Evolutionary conservation across 2,888 invertebrate genomes (phyloP), one percentile per base, ranked within the genome.

Genomic region (Ophion costatus): DNA sequence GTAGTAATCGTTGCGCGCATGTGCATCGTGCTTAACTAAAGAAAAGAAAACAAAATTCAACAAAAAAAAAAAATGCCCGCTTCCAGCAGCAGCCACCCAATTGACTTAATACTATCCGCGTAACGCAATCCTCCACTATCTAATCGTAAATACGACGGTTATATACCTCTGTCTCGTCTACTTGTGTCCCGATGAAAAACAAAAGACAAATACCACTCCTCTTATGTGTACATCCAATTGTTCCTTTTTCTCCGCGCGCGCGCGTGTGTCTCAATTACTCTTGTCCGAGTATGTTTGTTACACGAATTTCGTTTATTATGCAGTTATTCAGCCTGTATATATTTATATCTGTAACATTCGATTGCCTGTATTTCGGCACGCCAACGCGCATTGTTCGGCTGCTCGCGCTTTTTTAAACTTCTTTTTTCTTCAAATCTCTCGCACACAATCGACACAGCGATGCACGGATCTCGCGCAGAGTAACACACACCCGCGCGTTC

Each of bases 101-200:
- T 91, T 90, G 88, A 91, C 91, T 91, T 91, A 92, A 91, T 91
- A 91, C 91, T 91, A 91, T 51, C 91, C 87, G 88, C 89, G 89
- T 88, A 88, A 86, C 87, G 63, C 79, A 82, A 82, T 86, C 73
- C 76, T 80, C 51, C 82, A 63, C 80, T 82, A 81, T 84, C 78
- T 77, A 82, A 20, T 85, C 61, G 76, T 56, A 69, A 82, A 69
- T 61, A 76, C 71, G 75, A 78, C 42, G 59, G 56, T 74, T 63
- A 81, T 71, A 51, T 63, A 59, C 20, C 22, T 69, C 14, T 42
- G 11, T 67, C 74, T 74, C 38, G 63, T 51, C 78, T 85, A 71
- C 71, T 80, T 79, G 82, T 64, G 77, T 42, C 64, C 73, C 69
- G 51, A 87, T 66, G 83, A 83, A 63, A 42, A 75, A 75, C 73